These are phyloP conservation scores for Drosophila navojoa DNA, from an alignment of 1,140 invertebrate species.

Conservation along the genomic window DNA sequence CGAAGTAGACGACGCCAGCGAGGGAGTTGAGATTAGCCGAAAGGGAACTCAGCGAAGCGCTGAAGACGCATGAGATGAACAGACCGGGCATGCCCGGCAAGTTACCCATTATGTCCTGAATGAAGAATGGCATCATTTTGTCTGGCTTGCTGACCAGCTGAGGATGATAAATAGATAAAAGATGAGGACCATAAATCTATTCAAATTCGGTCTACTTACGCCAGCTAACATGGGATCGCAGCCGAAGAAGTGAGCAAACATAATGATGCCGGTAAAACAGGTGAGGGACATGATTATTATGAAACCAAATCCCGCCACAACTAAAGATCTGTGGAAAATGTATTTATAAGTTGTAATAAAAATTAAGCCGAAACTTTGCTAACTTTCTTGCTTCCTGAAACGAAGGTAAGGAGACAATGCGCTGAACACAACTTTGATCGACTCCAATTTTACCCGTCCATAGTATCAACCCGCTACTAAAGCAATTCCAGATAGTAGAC, in stretches of 20 bases:
- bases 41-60: constrained; percentile 89
- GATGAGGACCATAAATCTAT: no score
- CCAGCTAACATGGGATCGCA: constrained; percentile 89
- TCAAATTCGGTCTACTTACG: constrained; percentile 69
- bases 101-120: constrained; percentile 87
- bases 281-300: constrained; percentile 85
- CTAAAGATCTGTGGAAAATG: constrained; percentile 77
- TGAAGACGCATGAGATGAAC: constrained; percentile 89
- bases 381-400: constrained; percentile 66
- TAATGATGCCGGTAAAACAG: constrained; percentile 88
- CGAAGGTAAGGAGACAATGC: constrained; percentile 74
- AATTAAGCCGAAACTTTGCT: constrained; percentile 1
- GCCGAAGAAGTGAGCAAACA: constrained; percentile 89
- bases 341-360: no score
- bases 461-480: constrained; percentile 58
- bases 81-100: constrained; percentile 87
- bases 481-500: constrained; percentile 51
- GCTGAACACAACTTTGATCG: constrained; percentile 75
- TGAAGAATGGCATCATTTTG: constrained; percentile 87
- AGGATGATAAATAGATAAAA: neutral
- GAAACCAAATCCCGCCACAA: constrained; percentile 85
- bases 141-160: constrained; percentile 84
- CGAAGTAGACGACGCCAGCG: constrained; percentile 90
- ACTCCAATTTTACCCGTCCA: constrained; percentile 75
- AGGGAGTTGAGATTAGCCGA: constrained; percentile 90